A percentile compares a stretch with the other conserved stretches of the same genome.
Conservation (phyloP, 2,888 invertebrate genomes). For the Thelaira solivaga region DNA sequence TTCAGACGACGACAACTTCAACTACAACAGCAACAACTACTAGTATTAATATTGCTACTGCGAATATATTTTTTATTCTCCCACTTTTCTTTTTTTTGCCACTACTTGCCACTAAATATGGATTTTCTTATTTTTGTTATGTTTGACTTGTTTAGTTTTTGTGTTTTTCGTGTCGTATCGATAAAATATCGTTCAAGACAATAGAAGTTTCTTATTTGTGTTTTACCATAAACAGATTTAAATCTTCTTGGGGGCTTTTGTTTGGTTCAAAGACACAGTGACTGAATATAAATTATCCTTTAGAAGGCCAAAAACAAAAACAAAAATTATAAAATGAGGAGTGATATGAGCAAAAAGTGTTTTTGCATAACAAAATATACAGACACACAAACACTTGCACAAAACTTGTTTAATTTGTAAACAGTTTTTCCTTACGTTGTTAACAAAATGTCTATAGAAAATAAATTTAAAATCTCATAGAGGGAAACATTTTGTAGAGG, state of each 20-base stretch:
- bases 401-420: too few species aligned
- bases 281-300: slow-evolving; percentile 52
- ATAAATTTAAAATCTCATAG: too few species aligned
- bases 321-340: not conserved
- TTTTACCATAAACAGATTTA: slow-evolving; percentile 41
- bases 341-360: not conserved
- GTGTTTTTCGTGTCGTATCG: slow-evolving; percentile 45
- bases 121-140: slow-evolving; percentile 3
- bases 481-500: too few species aligned
- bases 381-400: too few species aligned
- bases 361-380: too few species aligned
- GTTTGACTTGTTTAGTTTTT: too few species aligned
- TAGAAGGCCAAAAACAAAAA: not conserved
- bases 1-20: slow-evolving; percentile 23
- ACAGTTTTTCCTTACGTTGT: too few species aligned
- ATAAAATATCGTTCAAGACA: slow-evolving; percentile 47
- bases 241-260: slow-evolving; percentile 40
- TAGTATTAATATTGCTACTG: too few species aligned
- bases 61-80: not conserved
- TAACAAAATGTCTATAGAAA: too few species aligned
- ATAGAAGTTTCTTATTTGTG: slow-evolving; percentile 21
- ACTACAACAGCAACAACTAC: slow-evolving; percentile 19
- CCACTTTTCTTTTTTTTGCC: not conserved
- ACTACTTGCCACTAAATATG: not conserved
- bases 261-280: slow-evolving; percentile 39